A percentile compares a stretch with the other conserved stretches of the same genome.
Evolutionary conservation across 2,113 vertebrate genomes (phyloP).

Genomic region (Tapirus terrestris): DNA sequence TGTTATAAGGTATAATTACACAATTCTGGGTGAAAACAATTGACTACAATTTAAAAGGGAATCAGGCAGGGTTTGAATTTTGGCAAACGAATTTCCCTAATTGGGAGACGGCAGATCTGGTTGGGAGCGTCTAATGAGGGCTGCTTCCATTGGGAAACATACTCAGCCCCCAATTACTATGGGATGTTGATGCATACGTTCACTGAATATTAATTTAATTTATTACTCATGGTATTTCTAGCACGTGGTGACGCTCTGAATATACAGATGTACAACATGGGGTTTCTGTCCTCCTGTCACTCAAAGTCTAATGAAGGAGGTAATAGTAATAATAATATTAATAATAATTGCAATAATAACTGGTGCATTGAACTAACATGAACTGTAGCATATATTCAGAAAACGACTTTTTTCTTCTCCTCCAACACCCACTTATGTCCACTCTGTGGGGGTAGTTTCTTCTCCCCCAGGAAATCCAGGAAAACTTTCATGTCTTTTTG

Average conservation of each 20-base stretch:
- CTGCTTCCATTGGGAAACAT: background rate
- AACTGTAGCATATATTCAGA: background rate
- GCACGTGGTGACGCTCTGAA: background rate
- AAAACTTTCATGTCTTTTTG: background rate
- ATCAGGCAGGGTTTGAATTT: background rate
- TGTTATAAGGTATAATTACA: background rate
- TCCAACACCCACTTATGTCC: background rate
- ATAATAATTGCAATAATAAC: background rate
- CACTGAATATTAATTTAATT: background rate
- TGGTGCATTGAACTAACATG: background rate
- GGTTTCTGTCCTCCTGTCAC: background rate
- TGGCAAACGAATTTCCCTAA: background rate
- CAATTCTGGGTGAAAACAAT: background rate
- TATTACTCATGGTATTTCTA: background rate
- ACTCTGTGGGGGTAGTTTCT: background rate
- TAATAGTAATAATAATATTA: background rate
- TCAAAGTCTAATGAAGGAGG: background rate
- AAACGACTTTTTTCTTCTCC: background rate
- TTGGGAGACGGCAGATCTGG: background rate
- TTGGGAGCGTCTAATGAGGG: background rate
- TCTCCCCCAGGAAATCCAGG: background rate
- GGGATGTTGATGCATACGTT: background rate
- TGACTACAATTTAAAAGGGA: background rate
- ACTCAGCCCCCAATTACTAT: fast-evolving
- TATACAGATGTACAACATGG: no score